phyloP scores from a whole-genome alignment of 1,140 invertebrate genomes.

The Brachionus rubens region DNA sequence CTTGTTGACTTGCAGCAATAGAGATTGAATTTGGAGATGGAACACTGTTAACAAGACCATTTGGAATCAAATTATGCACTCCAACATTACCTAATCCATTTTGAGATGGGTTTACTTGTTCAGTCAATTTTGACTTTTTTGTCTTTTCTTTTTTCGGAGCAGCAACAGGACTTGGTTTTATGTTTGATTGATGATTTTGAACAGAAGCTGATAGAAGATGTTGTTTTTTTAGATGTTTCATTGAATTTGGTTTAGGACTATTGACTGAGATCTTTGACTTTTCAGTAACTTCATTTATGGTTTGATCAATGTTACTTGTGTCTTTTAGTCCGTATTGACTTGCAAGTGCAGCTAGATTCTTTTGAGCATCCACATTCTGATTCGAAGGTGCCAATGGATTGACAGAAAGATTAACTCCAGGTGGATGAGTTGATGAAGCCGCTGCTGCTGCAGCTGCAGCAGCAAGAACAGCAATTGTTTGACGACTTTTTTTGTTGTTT shows the following conservation, averaged over 20 bases:
- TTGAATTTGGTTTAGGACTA: background rate
- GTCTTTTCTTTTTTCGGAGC: background rate
- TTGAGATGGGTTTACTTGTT: background rate
- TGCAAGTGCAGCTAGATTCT: background rate
- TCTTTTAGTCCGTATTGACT: slow-evolving; percentile 1
- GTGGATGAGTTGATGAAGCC: background rate
- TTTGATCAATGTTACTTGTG: slow-evolving; percentile 10
- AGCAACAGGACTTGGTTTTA: background rate
- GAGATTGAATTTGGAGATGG: too few species aligned
- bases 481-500: slow-evolving; percentile 3
- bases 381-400: background rate
- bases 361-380: background rate
- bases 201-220: slow-evolving; percentile 20
- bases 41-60: background rate
- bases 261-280: slow-evolving; percentile 2
- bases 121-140: background rate
- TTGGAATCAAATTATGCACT: background rate
- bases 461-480: slow-evolving; percentile 31
- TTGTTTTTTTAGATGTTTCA: slow-evolving; percentile 4
- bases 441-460: slow-evolving; percentile 7
- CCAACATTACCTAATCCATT: too few species aligned
- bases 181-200: background rate
- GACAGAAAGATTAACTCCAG: too few species aligned
- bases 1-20: background rate
- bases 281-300: slow-evolving; percentile 8